Conservation (phyloP, 2,888 invertebrate genomes). For the Agonum fuliginosum region DNA sequence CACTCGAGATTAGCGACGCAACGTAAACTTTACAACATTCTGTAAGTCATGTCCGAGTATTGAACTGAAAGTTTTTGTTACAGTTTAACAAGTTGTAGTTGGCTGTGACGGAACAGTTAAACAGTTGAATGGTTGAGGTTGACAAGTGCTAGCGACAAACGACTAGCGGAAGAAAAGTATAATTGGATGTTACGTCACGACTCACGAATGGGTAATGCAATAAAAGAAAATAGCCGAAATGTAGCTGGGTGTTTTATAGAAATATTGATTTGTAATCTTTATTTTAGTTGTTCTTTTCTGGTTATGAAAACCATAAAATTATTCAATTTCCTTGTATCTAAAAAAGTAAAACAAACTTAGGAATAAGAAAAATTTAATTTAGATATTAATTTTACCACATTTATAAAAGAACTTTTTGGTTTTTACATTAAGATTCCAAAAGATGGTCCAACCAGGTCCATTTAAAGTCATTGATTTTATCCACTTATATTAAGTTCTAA, state of each 20-base stretch:
- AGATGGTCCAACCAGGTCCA: too few species aligned
- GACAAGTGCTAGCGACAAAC: constrained; percentile 30
- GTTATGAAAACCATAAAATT: too few species aligned
- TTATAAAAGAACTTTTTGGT: too few species aligned
- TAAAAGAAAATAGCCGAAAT: neutral
- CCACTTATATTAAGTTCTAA: too few species aligned
- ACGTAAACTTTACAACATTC: neutral
- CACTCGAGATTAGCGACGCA: neutral
- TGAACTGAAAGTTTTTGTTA: constrained; percentile 33
- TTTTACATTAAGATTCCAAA: too few species aligned
- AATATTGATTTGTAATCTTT: neutral
- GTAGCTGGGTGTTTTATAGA: neutral
- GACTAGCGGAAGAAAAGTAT: constrained; percentile 9
- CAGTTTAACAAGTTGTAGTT: constrained; percentile 9
- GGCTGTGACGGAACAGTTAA: constrained; percentile 24
- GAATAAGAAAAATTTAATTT: too few species aligned
- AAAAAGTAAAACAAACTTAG: too few species aligned
- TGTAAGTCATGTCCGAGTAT: neutral
- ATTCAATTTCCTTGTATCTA: too few species aligned
- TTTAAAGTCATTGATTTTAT: too few species aligned
- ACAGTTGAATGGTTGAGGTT: constrained; percentile 8
- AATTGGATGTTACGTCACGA: constrained; percentile 29
- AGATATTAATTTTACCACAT: too few species aligned
- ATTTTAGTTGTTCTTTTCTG: too few species aligned
- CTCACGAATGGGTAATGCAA: constrained; percentile 21